Evolutionary conservation across 2,113 vertebrate species (phyloP), one percentile per base, ranked within the genome.

Genomic region (Aplodontia rufa): DNA sequence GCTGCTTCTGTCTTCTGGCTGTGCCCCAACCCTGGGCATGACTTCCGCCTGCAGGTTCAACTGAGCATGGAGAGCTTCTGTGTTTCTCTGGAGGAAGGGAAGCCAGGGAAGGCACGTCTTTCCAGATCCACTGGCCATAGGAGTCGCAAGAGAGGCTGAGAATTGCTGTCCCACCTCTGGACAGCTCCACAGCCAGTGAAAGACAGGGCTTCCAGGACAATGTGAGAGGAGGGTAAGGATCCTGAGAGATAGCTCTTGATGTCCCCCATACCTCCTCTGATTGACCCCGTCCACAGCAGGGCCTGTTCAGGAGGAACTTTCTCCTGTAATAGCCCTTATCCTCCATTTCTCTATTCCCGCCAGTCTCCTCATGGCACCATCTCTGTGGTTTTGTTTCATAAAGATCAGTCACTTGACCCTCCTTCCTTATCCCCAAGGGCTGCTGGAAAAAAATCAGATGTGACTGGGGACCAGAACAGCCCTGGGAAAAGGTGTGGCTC

Each of bases 181-280:
- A 42, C 0, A 20, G n/a, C n/a, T 47, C 26, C 2, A 1, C 22
- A 42, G 7, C 45, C 51, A n/a, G 42, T 28, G 3, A 40, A 80
- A 53, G 55, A 30, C 3, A 2, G 28, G 49, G 28, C 30, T 8
- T 47, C 24, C 19, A 32, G n/a, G 37, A 3, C 5, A 14, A 20
- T 13, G 24, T 17, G 22, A 45, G 17, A 68, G 82, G 42, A 74
- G 6, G 60, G 35, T 7, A 68, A 19, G 11, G 83, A 42, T 17
- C 22, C 10, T 5, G 28, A 40, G 47, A 42, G 35, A 1, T 0
- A 2, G 4, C 40, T 20, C 16, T 16, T 17, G 5, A 12, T 5
- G 0, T 12, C 24, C 3, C 42, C 35, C 35, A 9, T 4, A 32
- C 14, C 26, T 5, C 9, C n/a, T 5, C 5, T n/a, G 30, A 32